Conservation (phyloP, 2,113 vertebrate species). For the Ondatra zibethicus region DNA sequence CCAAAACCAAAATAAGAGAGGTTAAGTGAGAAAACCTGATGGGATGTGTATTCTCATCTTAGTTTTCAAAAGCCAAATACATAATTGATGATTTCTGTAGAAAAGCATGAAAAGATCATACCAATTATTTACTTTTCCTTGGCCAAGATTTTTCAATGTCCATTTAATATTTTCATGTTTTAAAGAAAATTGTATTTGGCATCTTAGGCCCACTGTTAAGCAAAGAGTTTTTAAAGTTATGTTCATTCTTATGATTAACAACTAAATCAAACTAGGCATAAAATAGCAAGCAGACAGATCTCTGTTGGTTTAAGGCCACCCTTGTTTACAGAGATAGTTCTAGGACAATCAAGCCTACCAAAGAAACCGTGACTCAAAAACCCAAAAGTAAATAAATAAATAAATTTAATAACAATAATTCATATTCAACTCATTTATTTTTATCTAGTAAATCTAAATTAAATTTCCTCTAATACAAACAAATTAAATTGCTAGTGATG, state of each 20-base stretch:
- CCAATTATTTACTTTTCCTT: neutral
- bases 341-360: too few relatives aligned
- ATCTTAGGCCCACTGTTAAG: neutral
- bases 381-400: too few relatives aligned
- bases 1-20: neutral
- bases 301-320: too few relatives aligned
- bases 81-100: neutral
- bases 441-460: neutral
- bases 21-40: neutral
- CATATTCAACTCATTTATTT: neutral
- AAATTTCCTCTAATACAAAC: neutral
- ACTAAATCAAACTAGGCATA: neutral
- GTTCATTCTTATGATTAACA: neutral
- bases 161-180: neutral
- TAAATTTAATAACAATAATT: too few relatives aligned
- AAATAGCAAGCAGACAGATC: neutral
- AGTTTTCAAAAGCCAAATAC: neutral
- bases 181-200: neutral
- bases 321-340: too few relatives aligned
- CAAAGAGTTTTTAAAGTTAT: neutral
- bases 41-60: neutral
- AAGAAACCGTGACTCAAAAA: too few relatives aligned
- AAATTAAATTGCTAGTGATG: neutral
- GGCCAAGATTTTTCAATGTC: conserved; percentile 8
- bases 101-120: neutral